Evolutionary conservation across 1,140 invertebrate species (phyloP).

Genomic region (Berghia stephanieae): DNA sequence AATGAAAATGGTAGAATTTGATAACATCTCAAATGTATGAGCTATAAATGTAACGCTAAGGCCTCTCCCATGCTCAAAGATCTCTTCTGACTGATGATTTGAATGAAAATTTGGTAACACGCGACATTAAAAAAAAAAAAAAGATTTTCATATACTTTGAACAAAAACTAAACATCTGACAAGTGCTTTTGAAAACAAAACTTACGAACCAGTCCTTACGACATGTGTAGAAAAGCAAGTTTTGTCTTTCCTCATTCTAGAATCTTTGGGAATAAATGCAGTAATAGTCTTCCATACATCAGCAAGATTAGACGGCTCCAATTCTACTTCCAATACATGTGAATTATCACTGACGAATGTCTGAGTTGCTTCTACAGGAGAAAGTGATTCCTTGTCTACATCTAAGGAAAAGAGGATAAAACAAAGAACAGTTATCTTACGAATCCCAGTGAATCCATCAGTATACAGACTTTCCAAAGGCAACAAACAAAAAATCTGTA

Average conservation of each 20-base stretch:
- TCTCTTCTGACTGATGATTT: neutral
- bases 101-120: neutral
- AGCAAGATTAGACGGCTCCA: neutral
- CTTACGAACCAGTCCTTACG: conserved; percentile 4
- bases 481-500: too few species aligned
- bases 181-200: neutral
- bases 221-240: neutral
- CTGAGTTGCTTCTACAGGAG: conserved; percentile 5
- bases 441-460: neutral
- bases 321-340: conserved; percentile 22
- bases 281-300: conserved; percentile 12
- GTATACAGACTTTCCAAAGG: too few species aligned
- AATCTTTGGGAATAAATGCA: neutral
- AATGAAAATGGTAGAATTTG: too few species aligned
- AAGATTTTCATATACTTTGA: neutral
- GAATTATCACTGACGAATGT: conserved; percentile 2
- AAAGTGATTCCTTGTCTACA: conserved; percentile 11
- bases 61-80: too few species aligned
- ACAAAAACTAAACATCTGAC: neutral
- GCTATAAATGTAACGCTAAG: too few species aligned
- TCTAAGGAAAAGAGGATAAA: conserved; percentile 17
- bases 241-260: conserved; percentile 15
- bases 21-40: too few species aligned
- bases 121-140: neutral
- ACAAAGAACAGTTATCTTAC: neutral